Base-by-base conservation (phyloP, 1,140 invertebrate species). In the Pseudomyrmex gracilis region DNA sequence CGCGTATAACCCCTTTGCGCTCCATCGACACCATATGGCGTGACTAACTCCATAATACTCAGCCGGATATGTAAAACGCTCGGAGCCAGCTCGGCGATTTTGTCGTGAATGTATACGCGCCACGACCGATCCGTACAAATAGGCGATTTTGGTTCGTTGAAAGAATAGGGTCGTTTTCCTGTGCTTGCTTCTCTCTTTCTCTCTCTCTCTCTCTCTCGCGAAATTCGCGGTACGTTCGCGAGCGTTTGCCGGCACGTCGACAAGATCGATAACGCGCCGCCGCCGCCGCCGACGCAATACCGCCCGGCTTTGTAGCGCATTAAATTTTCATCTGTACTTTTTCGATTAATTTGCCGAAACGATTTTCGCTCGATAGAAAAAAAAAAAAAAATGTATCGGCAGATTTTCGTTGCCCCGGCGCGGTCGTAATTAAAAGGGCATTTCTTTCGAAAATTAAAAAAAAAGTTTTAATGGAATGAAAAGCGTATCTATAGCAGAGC, bases 11-110 rank as follows among this genome's bases (percentile, higher is more conserved):
- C 89, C 34, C 87, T 84, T 90, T 84, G 66, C 87, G 85, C 82
- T 83, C 87, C 83, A 85, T 90, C 90, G 84, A 84, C 87, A 83
- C 90, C 90, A 90, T 90, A 90, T 90, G 90, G 87, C 87, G 84
- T 78, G 74, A 83, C 88, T 85, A 85, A 89, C 71, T 82, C 74
- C 66, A 85, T 78, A 89, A 89, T 61, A 60, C 61, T 51, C 73
- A 70, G 34, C 58, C 34, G 77, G 68, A 61, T 85, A 64, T 74
- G 84, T 73, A 80, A 84, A 84, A 84, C 47, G 64, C 68, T 49
- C 58, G 53, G n/a, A 17, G 55, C 60, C 24, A 45, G 12, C 66
- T 51, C 43, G 55, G 8, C 55, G 49, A 10, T 77, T 77, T 71
- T 61, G 55, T 34, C 53, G 12, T 22, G 55, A 49, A 67, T 66